Conservation (phyloP, 2,797 vertebrate genomes). For the Pangasius krempfi region DNA sequence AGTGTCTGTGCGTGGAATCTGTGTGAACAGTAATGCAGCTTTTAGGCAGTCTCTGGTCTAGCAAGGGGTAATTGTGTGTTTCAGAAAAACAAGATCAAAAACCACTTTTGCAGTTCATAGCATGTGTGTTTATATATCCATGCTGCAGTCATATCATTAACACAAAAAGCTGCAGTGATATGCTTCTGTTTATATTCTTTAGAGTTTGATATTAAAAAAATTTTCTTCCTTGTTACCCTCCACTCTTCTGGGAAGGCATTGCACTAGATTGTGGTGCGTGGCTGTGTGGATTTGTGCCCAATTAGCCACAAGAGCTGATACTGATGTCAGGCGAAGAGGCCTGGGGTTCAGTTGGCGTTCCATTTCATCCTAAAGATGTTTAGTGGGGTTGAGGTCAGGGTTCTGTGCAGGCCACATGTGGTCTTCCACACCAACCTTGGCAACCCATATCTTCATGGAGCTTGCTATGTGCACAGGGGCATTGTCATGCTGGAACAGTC, state of each 20-base stretch:
- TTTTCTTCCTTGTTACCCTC: not conserved
- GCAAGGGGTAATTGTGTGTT: constrained; percentile 6
- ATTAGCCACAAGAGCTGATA: not conserved
- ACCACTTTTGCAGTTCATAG: not conserved
- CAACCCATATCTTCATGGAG: not conserved
- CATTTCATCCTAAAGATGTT: not conserved
- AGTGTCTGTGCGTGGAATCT: constrained; percentile 9
- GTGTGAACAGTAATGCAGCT: constrained; percentile 22
- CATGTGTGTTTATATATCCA: not conserved
- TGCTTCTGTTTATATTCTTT: not conserved
- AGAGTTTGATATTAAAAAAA: not conserved
- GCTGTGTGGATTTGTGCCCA: not conserved
- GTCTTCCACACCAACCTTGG: not conserved
- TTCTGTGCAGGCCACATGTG: not conserved
- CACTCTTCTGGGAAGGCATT: not conserved
- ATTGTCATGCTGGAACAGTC: not conserved
- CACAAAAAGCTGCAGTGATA: not conserved
- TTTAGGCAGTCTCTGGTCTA: not conserved
- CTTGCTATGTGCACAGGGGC: not conserved
- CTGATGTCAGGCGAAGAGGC: no score
- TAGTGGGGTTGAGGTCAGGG: not conserved
- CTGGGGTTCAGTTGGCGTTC: not conserved
- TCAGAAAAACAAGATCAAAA: not conserved
- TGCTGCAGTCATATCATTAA: not conserved
- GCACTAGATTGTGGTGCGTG: no score